Percentiles rank a stretch among this genome's conserved stretches.
Evolutionary conservation across 2,888 invertebrate species (phyloP).

Genomic region (Dicranocentrus wangi): DNA sequence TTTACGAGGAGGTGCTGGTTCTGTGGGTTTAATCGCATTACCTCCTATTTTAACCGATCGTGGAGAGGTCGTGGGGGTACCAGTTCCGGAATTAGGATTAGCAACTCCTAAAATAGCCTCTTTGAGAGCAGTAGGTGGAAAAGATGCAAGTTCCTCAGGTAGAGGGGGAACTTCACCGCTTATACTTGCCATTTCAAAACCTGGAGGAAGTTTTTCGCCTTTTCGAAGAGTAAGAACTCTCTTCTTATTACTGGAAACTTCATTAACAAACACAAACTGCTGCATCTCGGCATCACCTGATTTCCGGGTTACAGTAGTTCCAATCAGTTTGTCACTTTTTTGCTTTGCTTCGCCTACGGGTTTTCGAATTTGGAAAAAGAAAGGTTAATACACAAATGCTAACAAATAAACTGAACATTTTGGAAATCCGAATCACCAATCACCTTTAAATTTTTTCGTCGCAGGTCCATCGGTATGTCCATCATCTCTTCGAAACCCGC

Average conservation of each 20-base stretch:
- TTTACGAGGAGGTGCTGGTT: background rate
- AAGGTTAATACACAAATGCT: background rate
- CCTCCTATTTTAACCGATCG: background rate
- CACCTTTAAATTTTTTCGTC: background rate
- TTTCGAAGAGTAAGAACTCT: background rate
- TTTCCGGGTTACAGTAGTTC: background rate
- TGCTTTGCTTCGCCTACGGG: background rate
- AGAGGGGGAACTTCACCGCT: background rate
- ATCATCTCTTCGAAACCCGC: background rate
- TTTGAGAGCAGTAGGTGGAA: background rate
- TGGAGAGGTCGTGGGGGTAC: background rate
- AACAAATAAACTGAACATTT: background rate
- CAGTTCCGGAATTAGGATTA: background rate
- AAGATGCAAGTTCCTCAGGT: background rate
- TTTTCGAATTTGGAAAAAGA: too few relatives aligned
- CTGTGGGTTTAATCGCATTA: too few relatives aligned
- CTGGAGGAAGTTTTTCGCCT: background rate
- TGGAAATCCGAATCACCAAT: background rate
- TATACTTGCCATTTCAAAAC: background rate
- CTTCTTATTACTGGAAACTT: background rate
- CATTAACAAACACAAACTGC: background rate
- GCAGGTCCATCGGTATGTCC: background rate
- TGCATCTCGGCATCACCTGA: background rate
- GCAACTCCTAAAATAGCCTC: slow-evolving; percentile 5
- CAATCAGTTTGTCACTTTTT: background rate